Base-by-base conservation (phyloP, 2,113 vertebrate genomes). In the Amblyornis subalaris region DNA sequence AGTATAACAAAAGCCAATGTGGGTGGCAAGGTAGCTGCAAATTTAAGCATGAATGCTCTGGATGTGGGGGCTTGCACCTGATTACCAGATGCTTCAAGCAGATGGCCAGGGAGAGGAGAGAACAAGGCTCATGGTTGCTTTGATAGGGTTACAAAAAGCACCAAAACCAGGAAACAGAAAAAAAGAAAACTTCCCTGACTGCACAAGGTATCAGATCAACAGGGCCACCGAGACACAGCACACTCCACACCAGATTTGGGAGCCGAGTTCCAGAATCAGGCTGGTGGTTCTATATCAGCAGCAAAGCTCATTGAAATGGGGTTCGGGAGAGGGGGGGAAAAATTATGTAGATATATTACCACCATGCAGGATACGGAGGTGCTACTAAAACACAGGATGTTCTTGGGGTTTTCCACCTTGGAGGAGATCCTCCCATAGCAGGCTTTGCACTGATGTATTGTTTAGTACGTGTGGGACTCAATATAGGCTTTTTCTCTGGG, bases 51-150 rank as follows among this genome's bases (percentile, higher is more conserved):
- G 97, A 97, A 90, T 97, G 98, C 97, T 97, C 97, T 97, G 93
- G 96, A 97, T 97, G 97, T 97, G 97, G 97, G 97, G 96, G 96
- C 96, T 97, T 94, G 96, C 97, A 98, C 98, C 98, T 98, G 98
- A 98, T 97, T 97, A 97, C 98, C 98, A 98, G 98, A 98, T 98
- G 98, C 98, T 98, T 97, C 96, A 95, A 98, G 98, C 98, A 98
- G 98, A 98, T 98, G 98, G 98, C 98, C 97, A 88, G 98, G 97
- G 98, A 98, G 96, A 96, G 89, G 93, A 98, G 94, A 97, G 95
- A 96, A 97, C 95, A 94, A 88, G 96, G 97, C 97, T 97, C 97
- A 95, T 95, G 95, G 97, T 96, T 97, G 97, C 97, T 98, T 98
- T 97, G 48, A 97, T 97, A 96, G 97, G 97, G 97, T 96, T 98